These are phyloP conservation scores for Physella acuta DNA, from an alignment of 1,140 invertebrate genomes.

Conservation along the genomic window DNA sequence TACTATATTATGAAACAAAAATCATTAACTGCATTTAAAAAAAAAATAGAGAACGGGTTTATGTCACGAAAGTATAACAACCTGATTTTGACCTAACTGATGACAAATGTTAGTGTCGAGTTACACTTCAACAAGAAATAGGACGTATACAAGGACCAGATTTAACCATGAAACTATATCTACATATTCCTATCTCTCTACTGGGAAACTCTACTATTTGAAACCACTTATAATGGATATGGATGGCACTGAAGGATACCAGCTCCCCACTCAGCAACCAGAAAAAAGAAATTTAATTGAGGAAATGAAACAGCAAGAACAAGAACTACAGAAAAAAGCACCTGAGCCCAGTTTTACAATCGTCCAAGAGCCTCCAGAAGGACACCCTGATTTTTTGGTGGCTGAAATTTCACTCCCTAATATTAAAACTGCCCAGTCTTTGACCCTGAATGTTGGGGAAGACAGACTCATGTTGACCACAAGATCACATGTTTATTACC, in stretches of 20 bases:
- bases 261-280: constrained; percentile 19
- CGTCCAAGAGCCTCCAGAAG: constrained; percentile 54
- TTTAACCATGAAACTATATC: no score
- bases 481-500: constrained; percentile 63
- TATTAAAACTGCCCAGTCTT: constrained; percentile 64
- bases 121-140: no score
- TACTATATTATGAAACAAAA: no score
- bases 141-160: no score
- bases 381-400: constrained; percentile 58
- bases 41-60: no score
- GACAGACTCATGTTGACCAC: constrained; percentile 72
- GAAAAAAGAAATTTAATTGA: constrained; percentile 23
- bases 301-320: constrained; percentile 20
- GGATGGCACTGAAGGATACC: constrained; percentile 30
- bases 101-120: no score
- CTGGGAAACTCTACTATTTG: no score
- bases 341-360: constrained; percentile 54
- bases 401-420: constrained; percentile 65
- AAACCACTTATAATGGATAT: constrained; percentile 58
- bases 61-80: no score
- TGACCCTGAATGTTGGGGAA: constrained; percentile 71
- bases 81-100: no score
- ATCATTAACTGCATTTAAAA: no score
- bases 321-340: constrained; percentile 28
- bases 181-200: no score